Evolutionary conservation across 2,113 vertebrate genomes (phyloP).

Genomic region (Rhinoderma darwinii): DNA sequence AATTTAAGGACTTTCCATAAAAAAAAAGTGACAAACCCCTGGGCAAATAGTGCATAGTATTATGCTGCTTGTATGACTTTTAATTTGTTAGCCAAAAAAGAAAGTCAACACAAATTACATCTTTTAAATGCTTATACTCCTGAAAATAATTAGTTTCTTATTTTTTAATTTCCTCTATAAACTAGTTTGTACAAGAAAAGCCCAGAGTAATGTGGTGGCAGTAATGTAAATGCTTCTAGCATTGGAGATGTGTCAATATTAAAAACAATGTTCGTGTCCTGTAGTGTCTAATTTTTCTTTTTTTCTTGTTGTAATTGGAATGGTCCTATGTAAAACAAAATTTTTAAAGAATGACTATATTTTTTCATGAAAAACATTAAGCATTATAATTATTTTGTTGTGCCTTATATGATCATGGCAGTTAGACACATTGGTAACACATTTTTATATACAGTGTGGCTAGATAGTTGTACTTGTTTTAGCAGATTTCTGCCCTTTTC

Average conservation of each 20-base stretch:
- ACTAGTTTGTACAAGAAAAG: background rate
- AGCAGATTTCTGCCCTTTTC: too few relatives aligned
- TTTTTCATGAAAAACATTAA: background rate
- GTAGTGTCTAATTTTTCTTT: background rate
- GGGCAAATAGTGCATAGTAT: background rate
- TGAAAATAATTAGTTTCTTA: conserved; percentile 19
- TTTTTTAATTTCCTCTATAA: conserved; percentile 1
- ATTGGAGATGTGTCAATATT: conserved; percentile 14
- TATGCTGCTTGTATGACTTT: background rate
- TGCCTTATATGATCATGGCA: background rate
- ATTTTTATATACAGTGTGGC: too few relatives aligned
- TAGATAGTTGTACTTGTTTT: too few relatives aligned
- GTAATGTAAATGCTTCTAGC: conserved; percentile 13
- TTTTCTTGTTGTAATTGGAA: background rate
- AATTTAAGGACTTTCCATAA: background rate
- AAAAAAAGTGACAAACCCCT: background rate
- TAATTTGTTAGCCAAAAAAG: background rate
- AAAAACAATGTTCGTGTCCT: background rate
- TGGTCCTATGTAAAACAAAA: background rate
- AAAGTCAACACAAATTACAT: conserved; percentile 17
- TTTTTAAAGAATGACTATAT: background rate
- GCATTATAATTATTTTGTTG: background rate
- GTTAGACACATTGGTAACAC: background rate
- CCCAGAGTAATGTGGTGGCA: background rate
- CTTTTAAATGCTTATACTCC: conserved; percentile 5